Evolutionary conservation across 2,797 vertebrate genomes (phyloP), one percentile per base, ranked within the genome.

Genomic region (Coranthus polyacanthus): DNA sequence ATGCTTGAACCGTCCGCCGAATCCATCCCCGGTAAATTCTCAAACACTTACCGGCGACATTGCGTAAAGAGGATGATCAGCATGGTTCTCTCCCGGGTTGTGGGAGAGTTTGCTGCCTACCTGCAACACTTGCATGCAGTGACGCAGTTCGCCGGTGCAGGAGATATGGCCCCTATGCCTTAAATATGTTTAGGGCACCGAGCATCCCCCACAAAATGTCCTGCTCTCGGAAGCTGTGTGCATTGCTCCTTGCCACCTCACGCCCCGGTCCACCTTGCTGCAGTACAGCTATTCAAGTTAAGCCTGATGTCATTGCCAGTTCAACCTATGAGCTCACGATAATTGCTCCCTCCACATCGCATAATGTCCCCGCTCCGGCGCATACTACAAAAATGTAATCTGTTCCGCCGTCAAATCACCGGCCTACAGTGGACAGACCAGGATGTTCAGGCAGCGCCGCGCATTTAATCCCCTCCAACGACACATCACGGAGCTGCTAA

Each of bases 131-230:
- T 67, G 54, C 71, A 45, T 72, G 66, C 86, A 80, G 82, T 94
- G 94, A 94, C 94, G 93, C 94, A 95, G 91, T 93, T 93, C 75
- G 55, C 79, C 85, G 82, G 90, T 81, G 88, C 80, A 49, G 74
- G 76, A 66, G 88, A 41, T 62, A 12, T 71, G 76, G 82, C 78
- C 76, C n/a, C 68, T 39, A 43, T 18, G 66, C 21, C 64, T 83
- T 65, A 50, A 32, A 44, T 64, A 54, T 81, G 70, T 65, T 83
- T 37, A 46, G 79, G 69, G 83, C 66, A 61, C 68, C 12, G 24
- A 75, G 46, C 78, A 74, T 85, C 62, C 46, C 55, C 51, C 39
- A 22, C 45, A 75, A 53, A 67, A 70, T 47, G 67, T 78, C 66
- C 65, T 62, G 46, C 62, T 53, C 36, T 53, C 36, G 54, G 55